These are phyloP conservation scores for Sitobion miscanthi DNA, from an alignment of 1,140 invertebrate species.

Conservation along the genomic window DNA sequence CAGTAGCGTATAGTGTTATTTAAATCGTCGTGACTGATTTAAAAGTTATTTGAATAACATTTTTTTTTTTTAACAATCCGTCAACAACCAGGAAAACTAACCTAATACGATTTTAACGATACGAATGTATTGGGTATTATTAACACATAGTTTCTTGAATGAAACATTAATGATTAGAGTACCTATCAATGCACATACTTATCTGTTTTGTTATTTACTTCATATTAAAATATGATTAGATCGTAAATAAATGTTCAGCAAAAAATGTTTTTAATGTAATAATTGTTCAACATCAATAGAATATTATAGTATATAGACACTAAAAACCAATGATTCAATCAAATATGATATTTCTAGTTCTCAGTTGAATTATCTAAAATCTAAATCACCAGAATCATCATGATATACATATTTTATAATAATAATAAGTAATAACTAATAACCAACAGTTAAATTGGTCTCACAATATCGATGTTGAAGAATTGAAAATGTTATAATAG, in stretches of 20 bases:
- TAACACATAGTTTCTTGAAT: not conserved
- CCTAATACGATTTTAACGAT: slow-evolving; percentile 37
- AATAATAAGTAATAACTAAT: too few relatives aligned
- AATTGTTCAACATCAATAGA: not conserved
- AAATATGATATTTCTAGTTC: too few relatives aligned
- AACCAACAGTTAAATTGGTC: not conserved
- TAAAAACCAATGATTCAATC: too few relatives aligned
- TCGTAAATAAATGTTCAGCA: not conserved
- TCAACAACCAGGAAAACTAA: not conserved
- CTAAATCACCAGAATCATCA: not conserved
- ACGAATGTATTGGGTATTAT: not conserved
- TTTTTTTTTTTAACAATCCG: slow-evolving; percentile 40
- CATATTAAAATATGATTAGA: not conserved
- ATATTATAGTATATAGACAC: not conserved
- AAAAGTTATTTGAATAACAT: slow-evolving; percentile 31
- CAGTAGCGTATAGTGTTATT: slow-evolving; percentile 45
- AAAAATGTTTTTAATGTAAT: not conserved
- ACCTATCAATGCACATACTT: not conserved
- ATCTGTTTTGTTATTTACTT: not conserved
- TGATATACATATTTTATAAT: not conserved
- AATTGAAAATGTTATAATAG: too few relatives aligned
- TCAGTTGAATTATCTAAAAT: not conserved
- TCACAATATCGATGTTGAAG: too few relatives aligned
- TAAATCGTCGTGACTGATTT: slow-evolving; percentile 20
- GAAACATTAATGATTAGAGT: not conserved